Evolutionary conservation across 2,888 invertebrate species (phyloP), one percentile per base, ranked within the genome.

Genomic region (Noctua fimbriata): DNA sequence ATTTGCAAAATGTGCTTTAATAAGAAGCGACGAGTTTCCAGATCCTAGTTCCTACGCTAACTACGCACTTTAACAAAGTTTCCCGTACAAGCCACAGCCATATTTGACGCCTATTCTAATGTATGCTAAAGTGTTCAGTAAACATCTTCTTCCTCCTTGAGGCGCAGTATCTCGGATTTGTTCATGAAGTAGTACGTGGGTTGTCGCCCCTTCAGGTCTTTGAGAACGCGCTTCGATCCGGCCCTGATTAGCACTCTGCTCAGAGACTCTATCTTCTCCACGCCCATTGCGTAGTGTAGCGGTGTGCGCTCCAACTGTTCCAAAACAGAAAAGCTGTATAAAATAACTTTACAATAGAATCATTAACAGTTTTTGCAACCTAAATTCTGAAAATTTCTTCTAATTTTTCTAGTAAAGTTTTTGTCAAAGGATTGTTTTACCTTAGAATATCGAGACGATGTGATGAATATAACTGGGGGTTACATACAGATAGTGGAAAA

Each of bases 141-240:
- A 44, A 97, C 96, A 89, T 98, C 98, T 91, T 99, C 99, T 93
- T 99, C 99, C 91, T 98, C 98, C 93, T 98, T 98, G 67, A 99
- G 97, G 84, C 98, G 97, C 83, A 98, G 95, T 90, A 99, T 98
- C 88, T 99, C 99, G 0, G 98, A 98, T 94, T 98, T 98, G 94
- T 99, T 99, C 98, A 99, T 98, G 93, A 98, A 99, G 95, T 99
- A 99, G 95, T 99, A 99, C 60, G 98, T 98, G 1, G 99, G 98
- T 91, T 99, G 98, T 69, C 99, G 97, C 78, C 98, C 99, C 95
- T 98, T 98, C 92, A 99, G 97, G 95, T 99, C 99, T 93, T 99
- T 99, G 7, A 98, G 97, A 1, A 98, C 98, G 81, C 99, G 97
- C 92, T 98, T 98, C 65, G 99, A 98, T 55, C 99, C 99, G 18